Evolutionary conservation across 2,797 vertebrate species (phyloP), one percentile per base, ranked within the genome.

Genomic region (Chiloscyllium punctatum): DNA sequence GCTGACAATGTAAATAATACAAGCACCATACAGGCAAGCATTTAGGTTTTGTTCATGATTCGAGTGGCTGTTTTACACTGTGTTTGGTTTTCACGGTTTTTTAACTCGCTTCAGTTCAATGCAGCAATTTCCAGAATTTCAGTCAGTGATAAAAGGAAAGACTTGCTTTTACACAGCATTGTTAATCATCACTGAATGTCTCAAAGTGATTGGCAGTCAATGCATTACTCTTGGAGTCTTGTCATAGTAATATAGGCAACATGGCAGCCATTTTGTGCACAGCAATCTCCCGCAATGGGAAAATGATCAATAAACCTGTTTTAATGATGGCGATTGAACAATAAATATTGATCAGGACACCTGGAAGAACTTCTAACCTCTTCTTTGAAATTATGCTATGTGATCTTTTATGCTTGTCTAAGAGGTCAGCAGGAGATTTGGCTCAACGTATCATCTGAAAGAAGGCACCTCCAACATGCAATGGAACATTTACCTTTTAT

Each of bases 1-100:
- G 69, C 71, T 95, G 71, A 57, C 94, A 95, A 95, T 95, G 71
- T 95, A 95, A 95, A 95, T 77, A 72, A 8, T 51, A 42, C 37
- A 48, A 74, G 25, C 13, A 77, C 48, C 27, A 57, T 48, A 53
- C 6, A 53, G 69, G 69, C 68, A 25, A 94, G 57, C 15, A 23
- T 33, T 68, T 91, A 16, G 51, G 62, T 66, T 69, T 74, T 95
- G 48, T 74, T 53, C 48, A 48, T 21, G 27, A 16, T 74, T 48
- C 30, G 9, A 77, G 94, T 33, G 25, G 15, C 71, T 48, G 69
- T 42, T 53, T 48, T 72, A 42, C 9, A 53, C 9, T 3, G 25
- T 48, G 37, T 94, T 72, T 94, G 94, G 30, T 48, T 72, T 74
- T 74, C 30, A 77, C 71, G 21, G 69, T 51, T 51, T 91, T 90